phyloP scores from a whole-genome alignment of 2,797 vertebrate genomes.

The Pseudochirops cupreus region DNA sequence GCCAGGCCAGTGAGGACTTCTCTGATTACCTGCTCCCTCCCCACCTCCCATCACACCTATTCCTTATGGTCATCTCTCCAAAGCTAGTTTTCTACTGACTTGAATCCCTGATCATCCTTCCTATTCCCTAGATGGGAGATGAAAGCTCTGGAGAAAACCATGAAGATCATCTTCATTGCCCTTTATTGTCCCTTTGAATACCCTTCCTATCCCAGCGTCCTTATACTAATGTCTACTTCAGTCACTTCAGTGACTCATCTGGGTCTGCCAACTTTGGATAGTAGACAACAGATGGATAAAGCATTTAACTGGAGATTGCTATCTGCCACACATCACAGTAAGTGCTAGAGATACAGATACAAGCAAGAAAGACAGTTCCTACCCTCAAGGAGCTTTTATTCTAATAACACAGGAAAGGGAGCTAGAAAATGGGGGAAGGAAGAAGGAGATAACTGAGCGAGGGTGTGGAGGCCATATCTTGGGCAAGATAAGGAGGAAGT shows the following conservation, averaged over 20 bases:
- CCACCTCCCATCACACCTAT: background rate
- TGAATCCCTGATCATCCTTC: constrained; percentile 17
- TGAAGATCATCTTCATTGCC: background rate
- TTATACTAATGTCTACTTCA: background rate
- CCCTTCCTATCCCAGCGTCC: background rate
- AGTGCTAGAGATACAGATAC: background rate
- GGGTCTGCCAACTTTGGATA: background rate
- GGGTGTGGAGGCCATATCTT: background rate
- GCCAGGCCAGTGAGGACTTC: background rate
- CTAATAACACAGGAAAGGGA: background rate
- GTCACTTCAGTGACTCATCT: background rate
- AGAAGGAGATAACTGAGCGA: background rate
- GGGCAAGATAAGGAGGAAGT: background rate
- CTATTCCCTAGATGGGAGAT: background rate
- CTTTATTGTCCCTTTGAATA: background rate
- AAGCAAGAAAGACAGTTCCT: background rate
- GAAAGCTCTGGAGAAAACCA: constrained; percentile 1
- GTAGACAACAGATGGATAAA: background rate
- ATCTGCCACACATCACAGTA: background rate
- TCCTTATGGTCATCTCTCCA: background rate
- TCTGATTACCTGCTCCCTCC: background rate
- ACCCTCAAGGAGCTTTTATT: background rate
- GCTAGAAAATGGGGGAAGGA: background rate
- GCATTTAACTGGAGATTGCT: background rate
- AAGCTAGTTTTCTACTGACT: constrained; percentile 1